Percentiles rank a stretch among this genome's conserved stretches.
Conservation (phyloP, 2,888 invertebrate species). For the Stenodema calcarata region DNA sequence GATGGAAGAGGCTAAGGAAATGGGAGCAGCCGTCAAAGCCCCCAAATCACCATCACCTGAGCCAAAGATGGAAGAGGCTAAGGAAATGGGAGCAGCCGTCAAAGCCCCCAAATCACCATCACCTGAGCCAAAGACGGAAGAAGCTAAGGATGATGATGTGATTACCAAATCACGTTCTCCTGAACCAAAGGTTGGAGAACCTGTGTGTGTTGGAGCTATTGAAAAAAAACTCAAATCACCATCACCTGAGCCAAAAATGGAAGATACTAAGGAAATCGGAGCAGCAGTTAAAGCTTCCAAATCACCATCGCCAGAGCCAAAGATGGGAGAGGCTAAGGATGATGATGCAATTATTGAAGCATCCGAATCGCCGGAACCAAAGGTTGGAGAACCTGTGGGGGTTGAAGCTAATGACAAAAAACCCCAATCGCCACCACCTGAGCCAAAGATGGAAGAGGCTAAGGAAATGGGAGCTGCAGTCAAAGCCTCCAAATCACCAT, state of each 20-base stretch:
- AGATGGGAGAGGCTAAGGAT: background rate
- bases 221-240: background rate
- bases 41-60: background rate
- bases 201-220: background rate
- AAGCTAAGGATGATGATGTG: background rate
- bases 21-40: background rate
- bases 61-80: background rate
- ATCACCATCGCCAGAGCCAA: slow-evolving; percentile 16
- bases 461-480: background rate
- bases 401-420: background rate
- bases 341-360: background rate
- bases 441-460: background rate
- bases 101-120: slow-evolving; percentile 20
- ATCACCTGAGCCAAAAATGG: slow-evolving; percentile 8
- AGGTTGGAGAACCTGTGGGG: background rate
- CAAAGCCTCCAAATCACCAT: background rate
- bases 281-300: background rate
- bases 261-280: background rate
- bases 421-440: slow-evolving; percentile 13
- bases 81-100: background rate
- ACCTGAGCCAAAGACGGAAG: background rate
- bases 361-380: background rate
- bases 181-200: background rate
- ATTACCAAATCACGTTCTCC: slow-evolving; percentile 31
- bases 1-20: background rate